phyloP scores from a whole-genome alignment of 2,113 vertebrate genomes.

The Puma concolor region DNA sequence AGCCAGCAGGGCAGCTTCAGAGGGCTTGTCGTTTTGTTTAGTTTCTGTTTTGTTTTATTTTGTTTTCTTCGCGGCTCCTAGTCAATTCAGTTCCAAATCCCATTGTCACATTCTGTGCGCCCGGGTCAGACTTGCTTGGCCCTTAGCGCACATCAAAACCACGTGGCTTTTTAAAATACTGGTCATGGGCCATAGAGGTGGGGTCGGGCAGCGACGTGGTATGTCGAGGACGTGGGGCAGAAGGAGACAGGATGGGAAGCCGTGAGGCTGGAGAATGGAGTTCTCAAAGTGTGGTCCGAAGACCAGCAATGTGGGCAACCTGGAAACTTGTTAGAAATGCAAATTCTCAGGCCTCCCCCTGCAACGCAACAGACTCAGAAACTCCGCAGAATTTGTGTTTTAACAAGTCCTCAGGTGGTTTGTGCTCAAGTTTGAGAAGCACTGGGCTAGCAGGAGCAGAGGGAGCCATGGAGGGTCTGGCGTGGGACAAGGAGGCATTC shows the following conservation, averaged over 20 bases:
- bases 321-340: not conserved
- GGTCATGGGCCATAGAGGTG: not conserved
- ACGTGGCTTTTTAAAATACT: not conserved
- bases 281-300: not conserved
- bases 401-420: not conserved
- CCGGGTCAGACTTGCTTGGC: not conserved
- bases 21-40: not conserved
- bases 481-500: not conserved
- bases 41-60: not conserved
- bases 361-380: not conserved
- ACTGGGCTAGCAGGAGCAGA: no score
- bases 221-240: not conserved
- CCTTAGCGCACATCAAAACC: not conserved
- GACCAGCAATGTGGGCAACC: not conserved
- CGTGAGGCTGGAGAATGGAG: not conserved
- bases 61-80: not conserved
- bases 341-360: not conserved
- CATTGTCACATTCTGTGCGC: not conserved
- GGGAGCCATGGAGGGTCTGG: accelerated
- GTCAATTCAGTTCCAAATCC: not conserved
- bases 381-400: not conserved
- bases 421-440: not conserved
- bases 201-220: not conserved
- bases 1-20: not conserved
- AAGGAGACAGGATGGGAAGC: not conserved